These are phyloP conservation scores for Xenopus laevis DNA, from an alignment of 2,113 vertebrate species.

Conservation along the genomic window DNA sequence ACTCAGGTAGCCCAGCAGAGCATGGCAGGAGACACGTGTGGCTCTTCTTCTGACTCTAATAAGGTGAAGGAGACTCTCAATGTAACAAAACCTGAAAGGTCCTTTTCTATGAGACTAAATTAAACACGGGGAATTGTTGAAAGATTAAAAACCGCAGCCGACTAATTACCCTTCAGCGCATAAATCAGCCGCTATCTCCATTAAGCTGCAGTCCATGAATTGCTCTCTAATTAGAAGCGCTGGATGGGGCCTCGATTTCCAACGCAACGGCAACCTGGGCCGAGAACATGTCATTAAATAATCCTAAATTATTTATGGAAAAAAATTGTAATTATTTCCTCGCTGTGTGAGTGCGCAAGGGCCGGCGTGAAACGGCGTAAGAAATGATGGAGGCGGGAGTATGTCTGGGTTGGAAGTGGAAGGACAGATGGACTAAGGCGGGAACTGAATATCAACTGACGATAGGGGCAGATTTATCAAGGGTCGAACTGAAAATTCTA, in stretches of 20 bases:
- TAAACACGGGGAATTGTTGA: slow-evolving; percentile 80
- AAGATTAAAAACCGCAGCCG: slow-evolving; percentile 81
- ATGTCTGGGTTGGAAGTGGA: slow-evolving; percentile 60
- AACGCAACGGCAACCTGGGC: slow-evolving; percentile 66
- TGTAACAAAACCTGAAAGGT: slow-evolving; percentile 78
- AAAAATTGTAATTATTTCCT: slow-evolving; percentile 78
- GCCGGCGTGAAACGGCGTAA: slow-evolving; percentile 63
- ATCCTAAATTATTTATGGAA: slow-evolving; percentile 85
- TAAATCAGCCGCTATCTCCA: slow-evolving; percentile 81
- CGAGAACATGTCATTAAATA: slow-evolving; percentile 72
- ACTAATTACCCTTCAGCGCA: slow-evolving; percentile 82
- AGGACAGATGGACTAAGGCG: slow-evolving; percentile 81
- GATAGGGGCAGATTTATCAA: no score
- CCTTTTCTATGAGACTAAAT: slow-evolving; percentile 78
- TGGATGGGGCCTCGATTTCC: slow-evolving; percentile 61
- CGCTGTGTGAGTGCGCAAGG: neutral
- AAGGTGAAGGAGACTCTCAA: slow-evolving; percentile 56
- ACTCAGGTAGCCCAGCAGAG: no score
- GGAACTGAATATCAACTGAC: no score
- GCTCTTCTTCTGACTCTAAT: no score
- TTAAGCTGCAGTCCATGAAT: slow-evolving; percentile 82
- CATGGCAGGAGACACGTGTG: no score
- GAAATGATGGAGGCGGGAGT: slow-evolving; percentile 64
- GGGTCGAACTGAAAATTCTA: no score
- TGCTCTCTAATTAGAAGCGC: slow-evolving; percentile 79